Evolutionary conservation across 2,113 vertebrate genomes (phyloP).

Genomic region (Tor tambroides): DNA sequence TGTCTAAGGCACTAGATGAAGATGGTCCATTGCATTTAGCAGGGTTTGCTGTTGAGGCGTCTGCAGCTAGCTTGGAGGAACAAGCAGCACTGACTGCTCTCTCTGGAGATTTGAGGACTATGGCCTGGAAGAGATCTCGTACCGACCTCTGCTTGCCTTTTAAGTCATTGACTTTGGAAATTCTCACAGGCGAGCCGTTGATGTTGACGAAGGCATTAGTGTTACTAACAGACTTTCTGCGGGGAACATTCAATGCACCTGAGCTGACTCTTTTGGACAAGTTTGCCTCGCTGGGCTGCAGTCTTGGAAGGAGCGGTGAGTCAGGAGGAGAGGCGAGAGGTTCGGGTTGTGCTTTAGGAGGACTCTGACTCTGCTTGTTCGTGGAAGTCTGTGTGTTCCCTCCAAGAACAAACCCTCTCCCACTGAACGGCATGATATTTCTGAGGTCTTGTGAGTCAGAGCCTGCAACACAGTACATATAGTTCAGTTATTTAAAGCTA

Average conservation of each 20-base stretch:
- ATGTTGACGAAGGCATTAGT: constrained; percentile 75
- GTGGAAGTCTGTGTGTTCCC: constrained; percentile 60
- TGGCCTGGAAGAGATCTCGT: constrained; percentile 63
- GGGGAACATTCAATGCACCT: neutral
- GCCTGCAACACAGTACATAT: constrained; percentile 63
- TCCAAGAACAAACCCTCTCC: constrained; percentile 85
- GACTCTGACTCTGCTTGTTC: constrained; percentile 52
- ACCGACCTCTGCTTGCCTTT: constrained; percentile 66
- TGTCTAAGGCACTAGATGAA: neutral
- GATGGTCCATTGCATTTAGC: neutral
- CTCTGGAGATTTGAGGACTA: constrained; percentile 44
- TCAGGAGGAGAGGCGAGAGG: constrained; percentile 16
- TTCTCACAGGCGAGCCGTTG: constrained; percentile 77
- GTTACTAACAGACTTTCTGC: constrained; percentile 75
- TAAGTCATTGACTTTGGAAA: constrained; percentile 57
- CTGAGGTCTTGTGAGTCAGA: constrained; percentile 66
- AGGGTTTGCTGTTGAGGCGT: constrained; percentile 19
- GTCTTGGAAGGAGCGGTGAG: neutral
- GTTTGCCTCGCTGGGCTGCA: neutral
- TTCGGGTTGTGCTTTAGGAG: constrained; percentile 9
- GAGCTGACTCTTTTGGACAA: neutral
- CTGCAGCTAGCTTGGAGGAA: constrained; percentile 30
- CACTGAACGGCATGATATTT: constrained; percentile 83
- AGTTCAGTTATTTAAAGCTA: neutral
- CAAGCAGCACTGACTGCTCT: constrained; percentile 15